These are phyloP conservation scores for Coremacera marginata DNA, from an alignment of 2,888 invertebrate species.

Conservation along the genomic window DNA sequence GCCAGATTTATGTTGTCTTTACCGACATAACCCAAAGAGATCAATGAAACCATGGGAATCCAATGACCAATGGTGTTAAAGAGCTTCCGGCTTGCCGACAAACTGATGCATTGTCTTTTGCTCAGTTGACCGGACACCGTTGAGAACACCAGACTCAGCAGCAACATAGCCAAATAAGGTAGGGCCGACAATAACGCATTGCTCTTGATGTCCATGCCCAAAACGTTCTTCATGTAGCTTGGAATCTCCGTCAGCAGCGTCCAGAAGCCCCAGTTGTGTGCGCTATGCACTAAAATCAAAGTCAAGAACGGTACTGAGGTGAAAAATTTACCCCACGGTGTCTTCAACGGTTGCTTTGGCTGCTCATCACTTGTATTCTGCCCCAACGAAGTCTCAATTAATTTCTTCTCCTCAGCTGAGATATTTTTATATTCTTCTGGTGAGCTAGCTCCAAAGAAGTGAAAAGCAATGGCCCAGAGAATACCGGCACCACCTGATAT, in stretches of 20 bases:
- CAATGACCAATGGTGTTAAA: conserved; percentile 75
- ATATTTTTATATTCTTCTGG: conserved; percentile 75
- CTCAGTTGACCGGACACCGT: conserved; percentile 73
- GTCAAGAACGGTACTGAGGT: conserved; percentile 84
- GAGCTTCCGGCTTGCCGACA: conserved; percentile 69
- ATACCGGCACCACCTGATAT: conserved; percentile 76
- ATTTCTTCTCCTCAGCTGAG: conserved; percentile 74
- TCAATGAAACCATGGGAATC: conserved; percentile 78
- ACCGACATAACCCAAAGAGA: conserved; percentile 73
- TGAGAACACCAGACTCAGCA: conserved; percentile 79
- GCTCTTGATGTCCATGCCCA: conserved; percentile 79
- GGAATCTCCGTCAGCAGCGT: conserved; percentile 86
- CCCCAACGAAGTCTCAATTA: conserved; percentile 77
- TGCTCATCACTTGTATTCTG: conserved; percentile 58
- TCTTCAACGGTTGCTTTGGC: conserved; percentile 58
- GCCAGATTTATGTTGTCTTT: conserved; percentile 69
- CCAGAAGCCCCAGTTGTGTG: conserved; percentile 86
- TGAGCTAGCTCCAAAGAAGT: conserved; percentile 75
- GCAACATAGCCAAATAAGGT: conserved; percentile 81
- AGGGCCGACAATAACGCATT: conserved; percentile 79
- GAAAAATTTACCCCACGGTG: conserved; percentile 82
- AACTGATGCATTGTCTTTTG: conserved; percentile 60
- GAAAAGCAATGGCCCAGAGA: conserved; percentile 74
- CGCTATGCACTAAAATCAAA: conserved; percentile 78
- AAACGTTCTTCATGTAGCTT: conserved; percentile 80